A percentile compares a stretch with the other conserved stretches of the same genome.
phyloP scores from a whole-genome alignment of 2,888 invertebrate species.

The Eristalis intricaria region DNA sequence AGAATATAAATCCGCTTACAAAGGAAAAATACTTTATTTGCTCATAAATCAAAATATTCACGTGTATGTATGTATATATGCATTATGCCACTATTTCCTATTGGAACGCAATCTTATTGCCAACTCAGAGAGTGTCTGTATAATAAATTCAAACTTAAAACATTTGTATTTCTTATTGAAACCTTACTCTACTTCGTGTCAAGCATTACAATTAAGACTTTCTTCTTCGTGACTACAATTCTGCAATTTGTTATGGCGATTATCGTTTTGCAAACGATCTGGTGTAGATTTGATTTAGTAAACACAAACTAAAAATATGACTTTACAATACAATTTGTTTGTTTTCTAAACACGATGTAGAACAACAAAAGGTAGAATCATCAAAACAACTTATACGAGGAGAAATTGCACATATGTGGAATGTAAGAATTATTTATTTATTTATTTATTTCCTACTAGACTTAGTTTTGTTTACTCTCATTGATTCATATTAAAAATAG shows the following conservation, averaged over 20 bases:
- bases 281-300: slow-evolving; percentile 15
- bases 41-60: slow-evolving; percentile 43
- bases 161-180: slow-evolving; percentile 32
- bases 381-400: slow-evolving; percentile 26
- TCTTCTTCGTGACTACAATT: not conserved
- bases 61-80: slow-evolving; percentile 26
- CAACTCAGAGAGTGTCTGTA: slow-evolving; percentile 14
- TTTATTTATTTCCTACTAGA: slow-evolving; percentile 36
- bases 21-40: slow-evolving; percentile 47
- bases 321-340: not conserved
- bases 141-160: not conserved
- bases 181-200: slow-evolving; percentile 61
- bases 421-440: slow-evolving; percentile 18
- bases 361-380: not conserved
- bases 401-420: slow-evolving; percentile 50
- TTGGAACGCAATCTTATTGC: slow-evolving; percentile 55
- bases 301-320: slow-evolving; percentile 27
- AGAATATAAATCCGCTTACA: slow-evolving; percentile 59
- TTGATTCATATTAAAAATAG: slow-evolving; percentile 51
- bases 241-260: slow-evolving; percentile 20
- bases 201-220: slow-evolving; percentile 22
- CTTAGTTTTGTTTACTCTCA: slow-evolving; percentile 10
- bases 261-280: slow-evolving; percentile 11
- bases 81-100: slow-evolving; percentile 53
- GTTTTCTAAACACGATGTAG: slow-evolving; percentile 4